These are phyloP conservation scores for Athene cunicularia DNA, from an alignment of 2,113 vertebrate species.

Conservation along the genomic window DNA sequence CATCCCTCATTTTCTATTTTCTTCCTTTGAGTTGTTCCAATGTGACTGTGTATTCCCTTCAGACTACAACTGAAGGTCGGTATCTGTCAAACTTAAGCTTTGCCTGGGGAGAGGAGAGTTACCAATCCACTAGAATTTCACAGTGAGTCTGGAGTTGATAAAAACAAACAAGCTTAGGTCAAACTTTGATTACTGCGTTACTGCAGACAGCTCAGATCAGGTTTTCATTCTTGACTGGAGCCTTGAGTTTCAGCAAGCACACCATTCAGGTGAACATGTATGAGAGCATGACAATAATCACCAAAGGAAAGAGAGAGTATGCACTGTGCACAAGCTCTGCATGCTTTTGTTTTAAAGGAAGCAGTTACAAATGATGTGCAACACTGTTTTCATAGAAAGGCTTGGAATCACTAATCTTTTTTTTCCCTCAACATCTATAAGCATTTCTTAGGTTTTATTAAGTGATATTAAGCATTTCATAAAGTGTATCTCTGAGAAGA, in stretches of 20 bases:
- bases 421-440: background rate
- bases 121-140: background rate
- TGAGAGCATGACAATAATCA: background rate
- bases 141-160: background rate
- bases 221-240: constrained; percentile 13
- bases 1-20: background rate
- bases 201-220: background rate
- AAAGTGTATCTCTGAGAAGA: background rate
- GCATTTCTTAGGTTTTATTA: background rate
- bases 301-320: background rate
- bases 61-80: background rate
- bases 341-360: background rate
- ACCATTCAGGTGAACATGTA: background rate
- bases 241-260: constrained; percentile 2
- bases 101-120: background rate
- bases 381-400: background rate
- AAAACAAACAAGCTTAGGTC: background rate
- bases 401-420: background rate
- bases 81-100: background rate
- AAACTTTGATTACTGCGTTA: background rate
- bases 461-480: background rate
- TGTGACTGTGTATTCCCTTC: background rate
- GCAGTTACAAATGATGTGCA: background rate
- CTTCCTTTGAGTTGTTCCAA: background rate
- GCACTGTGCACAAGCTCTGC: background rate